phyloP scores from a whole-genome alignment of 2,888 invertebrate genomes.

The Hypomecis atomaria region DNA sequence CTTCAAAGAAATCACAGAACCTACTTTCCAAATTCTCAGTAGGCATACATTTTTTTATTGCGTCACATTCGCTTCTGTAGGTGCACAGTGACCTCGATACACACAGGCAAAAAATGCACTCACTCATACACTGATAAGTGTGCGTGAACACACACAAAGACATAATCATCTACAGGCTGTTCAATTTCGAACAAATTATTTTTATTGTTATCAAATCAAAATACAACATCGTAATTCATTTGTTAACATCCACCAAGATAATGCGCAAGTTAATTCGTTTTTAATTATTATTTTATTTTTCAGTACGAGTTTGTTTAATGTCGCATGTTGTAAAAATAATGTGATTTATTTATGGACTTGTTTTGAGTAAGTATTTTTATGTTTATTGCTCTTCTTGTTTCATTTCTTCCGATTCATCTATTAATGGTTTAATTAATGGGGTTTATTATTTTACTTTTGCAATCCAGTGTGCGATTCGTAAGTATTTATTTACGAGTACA shows the following conservation, averaged over 20 bases:
- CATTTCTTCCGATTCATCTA: slow-evolving; percentile 1
- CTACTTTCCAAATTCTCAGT: slow-evolving; percentile 61
- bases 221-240: slow-evolving; percentile 48
- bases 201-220: slow-evolving; percentile 50
- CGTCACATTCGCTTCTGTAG: slow-evolving; percentile 55
- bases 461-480: neutral
- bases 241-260: slow-evolving; percentile 46
- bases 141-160: slow-evolving; percentile 58
- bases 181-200: slow-evolving; percentile 47
- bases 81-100: slow-evolving; percentile 78
- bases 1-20: slow-evolving; percentile 47
- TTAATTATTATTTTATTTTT: slow-evolving; percentile 36
- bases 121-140: slow-evolving; percentile 45
- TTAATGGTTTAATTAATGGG: neutral
- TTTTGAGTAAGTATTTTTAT: neutral
- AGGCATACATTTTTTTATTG: slow-evolving; percentile 61
- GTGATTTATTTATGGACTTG: slow-evolving; percentile 22
- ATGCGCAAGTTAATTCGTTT: slow-evolving; percentile 36
- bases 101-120: slow-evolving; percentile 55
- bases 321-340: slow-evolving; percentile 33
- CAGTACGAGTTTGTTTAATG: slow-evolving; percentile 38
- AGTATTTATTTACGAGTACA: too few species aligned
- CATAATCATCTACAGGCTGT: slow-evolving; percentile 62
- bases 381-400: slow-evolving; percentile 12
- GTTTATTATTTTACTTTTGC: neutral